Conservation (phyloP, 2,888 invertebrate species). For the Liopterus haemorrhoidalis region DNA sequence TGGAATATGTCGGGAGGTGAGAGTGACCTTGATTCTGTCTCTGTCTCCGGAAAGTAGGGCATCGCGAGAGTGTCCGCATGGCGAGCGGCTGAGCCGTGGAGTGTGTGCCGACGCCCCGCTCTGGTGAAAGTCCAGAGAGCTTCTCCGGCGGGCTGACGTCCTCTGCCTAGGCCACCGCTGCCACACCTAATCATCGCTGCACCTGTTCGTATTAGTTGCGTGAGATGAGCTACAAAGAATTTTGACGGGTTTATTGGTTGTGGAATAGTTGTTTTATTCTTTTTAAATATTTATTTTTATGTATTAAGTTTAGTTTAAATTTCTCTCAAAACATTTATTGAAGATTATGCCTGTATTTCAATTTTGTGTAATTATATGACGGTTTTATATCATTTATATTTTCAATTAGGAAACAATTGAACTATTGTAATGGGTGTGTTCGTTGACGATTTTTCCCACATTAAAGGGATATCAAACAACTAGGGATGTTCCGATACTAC, state of each 20-base stretch:
- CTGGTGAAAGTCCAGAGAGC: conserved; percentile 29
- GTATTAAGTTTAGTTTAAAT: too few species aligned
- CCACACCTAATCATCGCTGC: background rate
- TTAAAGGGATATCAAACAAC: too few species aligned
- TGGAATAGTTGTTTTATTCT: background rate
- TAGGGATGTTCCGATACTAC: too few species aligned
- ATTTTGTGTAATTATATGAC: conserved; percentile 10
- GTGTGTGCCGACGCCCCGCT: conserved; percentile 27
- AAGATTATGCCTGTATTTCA: background rate
- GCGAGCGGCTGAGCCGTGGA: conserved; percentile 29
- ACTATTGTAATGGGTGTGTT: too few species aligned
- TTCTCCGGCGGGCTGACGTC: conserved; percentile 9
- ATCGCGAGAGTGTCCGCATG: conserved; percentile 19
- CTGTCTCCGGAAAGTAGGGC: conserved; percentile 35
- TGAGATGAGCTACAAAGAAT: too few species aligned
- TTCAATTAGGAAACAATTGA: too few species aligned
- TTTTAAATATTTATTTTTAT: conserved; percentile 1
- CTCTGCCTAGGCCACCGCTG: conserved; percentile 17
- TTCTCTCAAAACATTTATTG: too few species aligned
- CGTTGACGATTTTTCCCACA: too few species aligned
- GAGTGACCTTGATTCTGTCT: conserved; percentile 41
- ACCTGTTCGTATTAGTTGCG: background rate
- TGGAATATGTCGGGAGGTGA: conserved; percentile 38
- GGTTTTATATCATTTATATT: too few species aligned
- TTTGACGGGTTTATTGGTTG: too few species aligned